These are phyloP conservation scores for Manis pentadactyla DNA, from an alignment of 2,797 vertebrate genomes.

Conservation along the genomic window DNA sequence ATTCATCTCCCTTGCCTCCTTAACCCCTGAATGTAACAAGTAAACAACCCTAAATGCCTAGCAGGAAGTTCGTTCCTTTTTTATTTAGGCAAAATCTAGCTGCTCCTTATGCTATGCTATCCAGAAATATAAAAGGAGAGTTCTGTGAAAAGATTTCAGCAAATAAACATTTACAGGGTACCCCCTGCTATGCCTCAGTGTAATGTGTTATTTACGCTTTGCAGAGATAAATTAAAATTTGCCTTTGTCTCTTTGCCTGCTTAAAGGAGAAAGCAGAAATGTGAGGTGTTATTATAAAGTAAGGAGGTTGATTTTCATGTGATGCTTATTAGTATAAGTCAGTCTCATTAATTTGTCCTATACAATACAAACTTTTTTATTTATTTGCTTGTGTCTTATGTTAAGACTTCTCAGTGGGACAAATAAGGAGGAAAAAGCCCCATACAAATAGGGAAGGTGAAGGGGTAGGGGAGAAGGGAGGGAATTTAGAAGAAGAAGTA, in stretches of 20 bases:
- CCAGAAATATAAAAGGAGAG: not conserved
- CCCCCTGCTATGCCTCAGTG: not conserved
- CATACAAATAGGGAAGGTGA: not conserved
- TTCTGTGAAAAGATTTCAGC: constrained; percentile 31
- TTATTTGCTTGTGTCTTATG: constrained; percentile 10
- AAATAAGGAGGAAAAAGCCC: not conserved
- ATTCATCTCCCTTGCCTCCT: not conserved
- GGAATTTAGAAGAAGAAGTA: not conserved
- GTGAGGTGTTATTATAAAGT: not conserved
- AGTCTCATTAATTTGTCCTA: not conserved
- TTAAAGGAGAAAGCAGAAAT: not conserved
- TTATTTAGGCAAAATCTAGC: constrained; percentile 20
- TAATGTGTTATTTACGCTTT: constrained; percentile 32
- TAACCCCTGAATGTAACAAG: not conserved
- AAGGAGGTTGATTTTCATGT: constrained; percentile 12
- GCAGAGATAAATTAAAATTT: not conserved
- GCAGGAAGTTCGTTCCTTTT: constrained; percentile 13
- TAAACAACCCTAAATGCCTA: not conserved
- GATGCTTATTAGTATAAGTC: not conserved
- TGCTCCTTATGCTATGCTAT: not conserved
- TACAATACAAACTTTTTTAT: not conserved
- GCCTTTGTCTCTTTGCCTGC: constrained; percentile 6
- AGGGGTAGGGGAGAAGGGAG: not conserved
- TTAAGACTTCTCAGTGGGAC: not conserved
- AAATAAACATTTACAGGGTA: constrained; percentile 16